A percentile compares a stretch with the other conserved stretches of the same genome.
phyloP scores from a whole-genome alignment of 1,140 invertebrate genomes.

The Caenorhabditis latens region DNA sequence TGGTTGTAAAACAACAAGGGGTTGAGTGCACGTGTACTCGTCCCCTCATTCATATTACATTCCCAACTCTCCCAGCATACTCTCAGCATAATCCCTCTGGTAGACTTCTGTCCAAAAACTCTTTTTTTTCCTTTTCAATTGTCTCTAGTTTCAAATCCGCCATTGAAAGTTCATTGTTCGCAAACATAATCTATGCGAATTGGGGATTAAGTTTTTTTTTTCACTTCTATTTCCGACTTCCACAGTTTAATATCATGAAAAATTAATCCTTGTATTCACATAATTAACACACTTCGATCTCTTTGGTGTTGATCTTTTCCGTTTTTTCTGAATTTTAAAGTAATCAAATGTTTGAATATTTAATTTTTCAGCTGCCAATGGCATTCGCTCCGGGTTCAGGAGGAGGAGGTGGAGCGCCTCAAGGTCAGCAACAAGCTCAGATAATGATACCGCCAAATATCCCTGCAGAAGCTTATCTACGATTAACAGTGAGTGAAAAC shows the following conservation, averaged over 20 bases:
- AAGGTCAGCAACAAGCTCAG: not conserved
- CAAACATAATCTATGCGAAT: conserved; percentile 43
- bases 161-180: conserved; percentile 7
- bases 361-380: conserved; percentile 39
- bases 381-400: conserved; percentile 46
- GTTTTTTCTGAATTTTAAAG: not conserved
- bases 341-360: not conserved
- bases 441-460: not conserved
- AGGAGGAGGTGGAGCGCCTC: conserved; percentile 45
- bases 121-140: not conserved
- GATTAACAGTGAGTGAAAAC: not conserved
- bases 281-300: not conserved
- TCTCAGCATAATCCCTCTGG: conserved; percentile 23
- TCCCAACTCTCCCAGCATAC: conserved; percentile 21
- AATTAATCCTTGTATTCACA: not conserved
- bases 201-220: conserved; percentile 37
- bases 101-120: not conserved
- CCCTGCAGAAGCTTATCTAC: not conserved
- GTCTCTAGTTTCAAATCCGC: conserved; percentile 8
- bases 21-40: conserved; percentile 33
- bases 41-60: not conserved
- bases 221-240: conserved; percentile 10
- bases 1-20: not conserved
- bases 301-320: not conserved
- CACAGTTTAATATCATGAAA: not conserved